These are phyloP conservation scores for Cairina moschata DNA, from an alignment of 2,113 vertebrate species.

Conservation along the genomic window DNA sequence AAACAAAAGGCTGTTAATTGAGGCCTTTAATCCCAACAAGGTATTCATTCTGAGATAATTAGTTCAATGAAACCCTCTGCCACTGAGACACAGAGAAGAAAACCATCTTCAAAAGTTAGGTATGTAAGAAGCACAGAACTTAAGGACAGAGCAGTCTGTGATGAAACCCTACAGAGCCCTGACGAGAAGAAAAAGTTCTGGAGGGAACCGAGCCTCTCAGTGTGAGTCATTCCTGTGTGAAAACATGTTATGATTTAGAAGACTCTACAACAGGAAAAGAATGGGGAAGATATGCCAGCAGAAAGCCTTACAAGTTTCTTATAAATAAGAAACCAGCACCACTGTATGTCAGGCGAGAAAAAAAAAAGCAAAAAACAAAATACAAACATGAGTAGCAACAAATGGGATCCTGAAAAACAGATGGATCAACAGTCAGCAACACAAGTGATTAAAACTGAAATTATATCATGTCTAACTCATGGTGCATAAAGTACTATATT, in stretches of 20 bases:
- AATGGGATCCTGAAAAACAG: neutral
- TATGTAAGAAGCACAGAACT: neutral
- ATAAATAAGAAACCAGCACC: neutral
- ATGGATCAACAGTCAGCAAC: neutral
- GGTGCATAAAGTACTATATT: neutral
- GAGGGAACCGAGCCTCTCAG: neutral
- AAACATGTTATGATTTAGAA: neutral
- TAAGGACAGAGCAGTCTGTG: neutral
- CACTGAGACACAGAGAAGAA: neutral
- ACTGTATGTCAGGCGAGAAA: neutral
- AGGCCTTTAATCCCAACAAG: neutral
- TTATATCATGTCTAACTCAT: neutral
- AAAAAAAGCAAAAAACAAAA: neutral
- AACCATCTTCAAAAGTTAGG: neutral
- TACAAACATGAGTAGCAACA: neutral
- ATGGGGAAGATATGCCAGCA: neutral
- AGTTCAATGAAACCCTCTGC: neutral
- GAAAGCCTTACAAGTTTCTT: neutral
- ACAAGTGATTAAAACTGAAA: neutral
- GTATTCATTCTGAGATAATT: neutral
- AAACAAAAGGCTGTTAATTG: neutral
- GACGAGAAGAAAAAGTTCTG: neutral
- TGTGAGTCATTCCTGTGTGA: neutral
- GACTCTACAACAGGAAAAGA: neutral
- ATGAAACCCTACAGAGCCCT: neutral